Base-by-base conservation (phyloP, 2,797 vertebrate species). In the Etheostoma perlongum region DNA sequence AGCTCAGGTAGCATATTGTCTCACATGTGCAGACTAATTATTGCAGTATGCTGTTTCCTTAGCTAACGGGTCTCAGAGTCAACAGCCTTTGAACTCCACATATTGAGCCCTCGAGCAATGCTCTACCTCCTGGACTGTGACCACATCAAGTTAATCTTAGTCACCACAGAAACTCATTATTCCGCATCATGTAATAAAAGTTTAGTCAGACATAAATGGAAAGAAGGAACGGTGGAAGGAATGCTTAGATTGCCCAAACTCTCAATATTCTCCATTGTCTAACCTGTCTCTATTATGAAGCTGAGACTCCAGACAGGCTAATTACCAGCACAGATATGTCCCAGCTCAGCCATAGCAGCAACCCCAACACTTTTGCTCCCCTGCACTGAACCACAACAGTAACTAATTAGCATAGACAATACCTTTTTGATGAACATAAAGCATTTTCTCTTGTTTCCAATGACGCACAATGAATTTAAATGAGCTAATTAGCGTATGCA, bases 381-480 rank as follows among this genome's bases (percentile, higher is more conserved):
- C 66, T 76, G 82, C 87, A 87, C 78, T 84, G 77, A 93, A 87
- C 88, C 87, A 74, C 85, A 85, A 81, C 86, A 82, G 72, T 70
- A 85, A 82, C 89, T 92, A 89, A 94, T 94, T 93, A 93, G 83
- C 91, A 90, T 87, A 82, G 89, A 85, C 91, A 79, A 86, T 87
- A 92, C 87, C 90, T 93, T 92, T 92, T 87, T 91, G 93, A 93
- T 93, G 89, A 93, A 92, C 91, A 91, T 89, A 85, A 91, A 91
- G 36, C 83, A 77, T 87, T 84, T 82, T 84, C 83, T 87, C 81
- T 92, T 86, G 89, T 92, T 91, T 86, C 85, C 83, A 85, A 51
- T 85, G 81, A 89, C 49, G 75, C 71, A 58, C 77, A 83, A 70
- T 91, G 93, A 93, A 94, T 95, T 91, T 94, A 91, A 93, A 95